These are phyloP conservation scores for Amphipoea oculea DNA, from an alignment of 2,888 invertebrate species.

Conservation along the genomic window DNA sequence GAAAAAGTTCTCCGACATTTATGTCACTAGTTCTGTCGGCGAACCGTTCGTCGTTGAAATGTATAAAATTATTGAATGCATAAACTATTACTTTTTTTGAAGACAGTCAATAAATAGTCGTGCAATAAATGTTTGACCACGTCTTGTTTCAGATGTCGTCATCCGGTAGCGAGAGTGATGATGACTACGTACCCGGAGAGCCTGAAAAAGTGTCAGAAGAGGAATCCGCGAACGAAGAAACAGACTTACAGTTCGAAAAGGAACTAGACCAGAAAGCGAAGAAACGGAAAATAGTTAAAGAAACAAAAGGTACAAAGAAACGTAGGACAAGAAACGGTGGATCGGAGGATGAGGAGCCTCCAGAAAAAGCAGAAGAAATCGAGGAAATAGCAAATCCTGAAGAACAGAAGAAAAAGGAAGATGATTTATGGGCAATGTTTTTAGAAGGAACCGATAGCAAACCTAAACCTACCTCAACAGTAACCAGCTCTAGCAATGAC, in stretches of 20 bases:
- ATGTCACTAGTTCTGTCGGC: background rate
- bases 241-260: constrained; percentile 89
- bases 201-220: constrained; percentile 92
- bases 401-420: constrained; percentile 93
- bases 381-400: constrained; percentile 87
- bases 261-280: constrained; percentile 81
- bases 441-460: constrained; percentile 92
- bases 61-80: background rate
- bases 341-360: constrained; percentile 73
- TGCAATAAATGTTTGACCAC: background rate
- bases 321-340: constrained; percentile 70
- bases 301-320: constrained; percentile 77
- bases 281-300: constrained; percentile 78
- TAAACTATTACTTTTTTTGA: background rate
- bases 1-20: no score
- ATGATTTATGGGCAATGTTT: constrained; percentile 95
- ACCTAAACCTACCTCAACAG: constrained; percentile 73
- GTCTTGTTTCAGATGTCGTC: constrained; percentile 87
- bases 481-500: constrained; percentile 61
- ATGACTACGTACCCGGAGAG: constrained; percentile 93
- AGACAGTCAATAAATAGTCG: background rate
- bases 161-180: constrained; percentile 94
- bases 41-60: background rate
- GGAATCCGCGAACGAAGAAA: constrained; percentile 92
- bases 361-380: constrained; percentile 64